Evolutionary conservation across 2,888 invertebrate species (phyloP).

Genomic region (Watsonalla binaria): DNA sequence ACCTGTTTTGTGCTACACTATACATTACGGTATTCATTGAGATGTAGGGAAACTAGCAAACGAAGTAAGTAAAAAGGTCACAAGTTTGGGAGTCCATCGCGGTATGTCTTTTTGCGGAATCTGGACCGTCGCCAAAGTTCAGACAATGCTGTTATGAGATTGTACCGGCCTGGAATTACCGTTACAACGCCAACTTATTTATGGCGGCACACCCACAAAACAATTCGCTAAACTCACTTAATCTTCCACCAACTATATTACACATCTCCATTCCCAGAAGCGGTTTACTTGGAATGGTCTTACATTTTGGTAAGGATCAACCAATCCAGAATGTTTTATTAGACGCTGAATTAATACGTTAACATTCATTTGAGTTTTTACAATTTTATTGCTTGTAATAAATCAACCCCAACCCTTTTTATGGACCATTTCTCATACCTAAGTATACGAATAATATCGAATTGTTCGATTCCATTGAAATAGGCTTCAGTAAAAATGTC

Average conservation of each 20-base stretch:
- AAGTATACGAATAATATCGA: not conserved
- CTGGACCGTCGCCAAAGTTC: conserved; percentile 48
- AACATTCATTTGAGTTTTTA: not conserved
- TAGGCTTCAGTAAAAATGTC: not conserved
- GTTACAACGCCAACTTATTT: conserved; percentile 29
- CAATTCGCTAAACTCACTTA: conserved; percentile 15
- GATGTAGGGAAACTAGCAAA: not conserved
- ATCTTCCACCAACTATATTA: conserved; percentile 11
- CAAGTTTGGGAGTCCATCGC: conserved; percentile 19
- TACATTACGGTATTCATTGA: not conserved
- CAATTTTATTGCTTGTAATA: not conserved
- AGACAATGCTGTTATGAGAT: conserved; percentile 53
- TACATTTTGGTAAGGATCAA: not conserved
- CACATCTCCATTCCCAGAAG: conserved; percentile 11
- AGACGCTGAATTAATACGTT: not conserved
- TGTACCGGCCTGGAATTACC: conserved; percentile 32
- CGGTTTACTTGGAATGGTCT: not conserved
- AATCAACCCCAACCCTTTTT: not conserved
- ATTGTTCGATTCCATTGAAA: not conserved
- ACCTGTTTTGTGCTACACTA: too few species aligned
- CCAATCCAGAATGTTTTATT: not conserved
- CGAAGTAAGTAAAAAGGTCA: conserved; percentile 12
- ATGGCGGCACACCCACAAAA: conserved; percentile 13
- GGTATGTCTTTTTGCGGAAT: conserved; percentile 29
- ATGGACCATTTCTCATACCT: not conserved